Evolutionary conservation across 2,113 vertebrate genomes (phyloP).

Genomic region (Accipiter virgatus): DNA sequence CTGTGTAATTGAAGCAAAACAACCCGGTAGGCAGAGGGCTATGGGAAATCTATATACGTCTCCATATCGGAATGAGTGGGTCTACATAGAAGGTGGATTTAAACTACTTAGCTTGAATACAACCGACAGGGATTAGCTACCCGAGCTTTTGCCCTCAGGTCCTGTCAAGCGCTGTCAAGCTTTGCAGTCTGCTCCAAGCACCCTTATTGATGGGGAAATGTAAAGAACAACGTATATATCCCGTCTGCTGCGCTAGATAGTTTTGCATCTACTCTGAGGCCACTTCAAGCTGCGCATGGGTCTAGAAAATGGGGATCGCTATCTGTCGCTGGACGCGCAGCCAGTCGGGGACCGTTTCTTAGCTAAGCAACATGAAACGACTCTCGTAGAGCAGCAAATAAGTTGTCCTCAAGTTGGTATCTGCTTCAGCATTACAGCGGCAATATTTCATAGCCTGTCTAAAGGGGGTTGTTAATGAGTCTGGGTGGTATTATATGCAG

Average conservation of each 20-base stretch:
- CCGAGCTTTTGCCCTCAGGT: background rate
- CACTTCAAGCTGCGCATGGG: background rate
- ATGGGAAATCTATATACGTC: background rate
- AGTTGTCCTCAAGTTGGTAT: background rate
- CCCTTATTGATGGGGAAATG: background rate
- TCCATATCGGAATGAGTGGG: background rate
- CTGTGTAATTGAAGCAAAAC: background rate
- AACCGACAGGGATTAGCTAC: background rate
- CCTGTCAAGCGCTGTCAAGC: background rate
- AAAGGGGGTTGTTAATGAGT: conserved; percentile 35
- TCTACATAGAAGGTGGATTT: background rate
- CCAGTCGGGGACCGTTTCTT: background rate
- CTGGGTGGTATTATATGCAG: conserved; percentile 56
- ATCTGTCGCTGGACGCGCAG: rapidly evolving
- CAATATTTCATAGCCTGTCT: background rate
- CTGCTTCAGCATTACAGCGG: background rate
- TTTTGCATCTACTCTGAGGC: background rate
- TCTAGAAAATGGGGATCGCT: background rate
- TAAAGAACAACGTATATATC: background rate
- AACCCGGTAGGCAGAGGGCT: background rate
- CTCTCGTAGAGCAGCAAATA: background rate
- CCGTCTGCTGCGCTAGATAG: background rate
- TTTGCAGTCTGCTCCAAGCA: background rate
- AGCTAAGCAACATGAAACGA: background rate
- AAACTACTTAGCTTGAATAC: background rate